Base-by-base conservation (phyloP, 1,140 invertebrate genomes). In the Leptinotarsa undecemlineata region DNA sequence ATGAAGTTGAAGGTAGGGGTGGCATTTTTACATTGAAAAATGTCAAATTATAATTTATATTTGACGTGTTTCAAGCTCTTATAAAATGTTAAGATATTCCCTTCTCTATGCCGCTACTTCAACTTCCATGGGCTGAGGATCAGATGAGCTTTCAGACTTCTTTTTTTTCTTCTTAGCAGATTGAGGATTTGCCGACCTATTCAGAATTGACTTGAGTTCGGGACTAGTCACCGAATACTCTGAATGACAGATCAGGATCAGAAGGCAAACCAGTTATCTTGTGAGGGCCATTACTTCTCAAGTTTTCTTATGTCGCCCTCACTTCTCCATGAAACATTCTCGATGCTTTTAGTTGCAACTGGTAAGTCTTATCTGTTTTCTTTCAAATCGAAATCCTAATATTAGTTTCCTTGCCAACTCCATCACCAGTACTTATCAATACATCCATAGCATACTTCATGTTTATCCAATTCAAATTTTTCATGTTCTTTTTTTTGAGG, bases 391-490 rank as follows among this genome's bases (percentile, higher is more conserved):
- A 98, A 60, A 98, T 97, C 82, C 97, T 91, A 17, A 96, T 95
- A 80, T 98, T 95, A 85, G 93, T 91, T 87, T 99, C 97, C 82
- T 93, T 92, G 47, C 95, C 95, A 21, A 82, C 78, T n/a, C 81
- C 97, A 85, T 98, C 96, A 48, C 97, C 97, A 66, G 95, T 95
- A 83, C 95, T 97, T 67, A 99, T 90, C 60, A 99, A 89, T 15
- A 99, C 95, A 90, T 99, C 98, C 89, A 99, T 94, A 47, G 95
- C 97, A 88, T 99, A 99, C 98, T 89, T 99, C 98, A 86, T 99
- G 92, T 71, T 95, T 93, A 85, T 98, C 97, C 86, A 99, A 94
- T 74, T 94, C 95, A 86, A 93, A 96, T 84, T 98, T 98, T 86
- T 99, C 98, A 85, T 99, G 95, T 84, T 99, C 98, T 85, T 98